Evolutionary conservation across 2,888 invertebrate genomes (phyloP).

Genomic region (Ochropleura leucogaster): DNA sequence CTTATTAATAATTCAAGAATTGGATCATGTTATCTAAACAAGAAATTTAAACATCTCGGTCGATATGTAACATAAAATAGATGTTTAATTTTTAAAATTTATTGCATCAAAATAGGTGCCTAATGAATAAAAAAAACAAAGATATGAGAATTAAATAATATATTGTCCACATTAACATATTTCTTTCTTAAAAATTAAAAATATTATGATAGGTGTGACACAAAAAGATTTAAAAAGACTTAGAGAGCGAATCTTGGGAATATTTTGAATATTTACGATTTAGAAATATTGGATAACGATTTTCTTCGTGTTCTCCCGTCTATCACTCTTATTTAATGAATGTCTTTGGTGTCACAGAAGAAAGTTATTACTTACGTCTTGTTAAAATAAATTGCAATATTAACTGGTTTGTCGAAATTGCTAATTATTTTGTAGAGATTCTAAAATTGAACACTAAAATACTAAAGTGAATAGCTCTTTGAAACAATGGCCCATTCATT

Average conservation of each 20-base stretch:
- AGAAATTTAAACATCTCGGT: constrained; percentile 3
- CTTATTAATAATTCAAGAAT: constrained; percentile 46
- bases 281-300: no score
- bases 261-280: no score
- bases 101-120: constrained; percentile 14
- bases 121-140: constrained; percentile 30
- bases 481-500: constrained; percentile 32
- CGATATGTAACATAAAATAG: constrained; percentile 28
- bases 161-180: neutral
- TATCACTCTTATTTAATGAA: no score
- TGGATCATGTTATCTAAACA: constrained; percentile 37
- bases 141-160: constrained; percentile 13
- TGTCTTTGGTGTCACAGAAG: no score
- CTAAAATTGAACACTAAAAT: constrained; percentile 19
- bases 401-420: constrained; percentile 2
- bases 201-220: neutral
- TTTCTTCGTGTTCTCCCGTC: no score
- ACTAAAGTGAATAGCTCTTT: constrained; percentile 11
- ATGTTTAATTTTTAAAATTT: constrained; percentile 31
- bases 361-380: neutral
- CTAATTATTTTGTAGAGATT: constrained; percentile 25
- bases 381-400: constrained; percentile 28
- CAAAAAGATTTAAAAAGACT: neutral
- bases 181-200: neutral
- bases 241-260: no score